phyloP scores from a whole-genome alignment of 2,113 vertebrate genomes.

The Brachirus orientalis region DNA sequence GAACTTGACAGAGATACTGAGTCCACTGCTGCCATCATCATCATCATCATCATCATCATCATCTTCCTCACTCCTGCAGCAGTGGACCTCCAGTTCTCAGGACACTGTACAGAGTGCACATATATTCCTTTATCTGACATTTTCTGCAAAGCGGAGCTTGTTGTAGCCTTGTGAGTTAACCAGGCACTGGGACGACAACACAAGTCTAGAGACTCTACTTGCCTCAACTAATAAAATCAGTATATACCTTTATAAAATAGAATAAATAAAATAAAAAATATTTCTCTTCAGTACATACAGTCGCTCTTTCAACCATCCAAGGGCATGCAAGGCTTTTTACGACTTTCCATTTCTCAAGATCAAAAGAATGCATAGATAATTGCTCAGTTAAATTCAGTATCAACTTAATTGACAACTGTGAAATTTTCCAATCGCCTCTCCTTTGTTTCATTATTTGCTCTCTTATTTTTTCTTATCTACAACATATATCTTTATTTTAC shows the following conservation, averaged over 20 bases:
- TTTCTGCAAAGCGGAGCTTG: conserved; percentile 61
- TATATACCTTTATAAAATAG: conserved; percentile 95
- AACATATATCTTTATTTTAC: conserved; percentile 81
- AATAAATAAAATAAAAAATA: conserved; percentile 99
- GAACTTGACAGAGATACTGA: conserved; percentile 49
- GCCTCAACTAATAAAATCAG: conserved; percentile 79
- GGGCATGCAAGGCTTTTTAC: conserved; percentile 86
- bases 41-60: conserved; percentile 10
- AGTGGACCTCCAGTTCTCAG: conserved; percentile 48
- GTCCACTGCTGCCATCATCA: conserved; percentile 24
- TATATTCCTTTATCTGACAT: conserved; percentile 35
- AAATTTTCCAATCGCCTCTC: conserved; percentile 49
- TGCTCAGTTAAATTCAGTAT: conserved; percentile 79
- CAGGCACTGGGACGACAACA: conserved; percentile 79
- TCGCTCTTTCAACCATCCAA: conserved; percentile 76
- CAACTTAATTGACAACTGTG: conserved; percentile 69
- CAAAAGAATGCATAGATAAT: conserved; percentile 95
- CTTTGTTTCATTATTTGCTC: conserved; percentile 52
- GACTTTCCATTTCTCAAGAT: conserved; percentile 76
- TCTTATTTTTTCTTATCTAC: conserved; percentile 78
- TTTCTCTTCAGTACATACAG: conserved; percentile 85
- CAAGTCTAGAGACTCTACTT: conserved; percentile 61
- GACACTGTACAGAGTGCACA: conserved; percentile 58
- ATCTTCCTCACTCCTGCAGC: conserved; percentile 1
- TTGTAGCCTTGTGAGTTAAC: conserved; percentile 59